Evolutionary conservation across 2,888 invertebrate species (phyloP).

Genomic region (Apomyelois bistriatella): DNA sequence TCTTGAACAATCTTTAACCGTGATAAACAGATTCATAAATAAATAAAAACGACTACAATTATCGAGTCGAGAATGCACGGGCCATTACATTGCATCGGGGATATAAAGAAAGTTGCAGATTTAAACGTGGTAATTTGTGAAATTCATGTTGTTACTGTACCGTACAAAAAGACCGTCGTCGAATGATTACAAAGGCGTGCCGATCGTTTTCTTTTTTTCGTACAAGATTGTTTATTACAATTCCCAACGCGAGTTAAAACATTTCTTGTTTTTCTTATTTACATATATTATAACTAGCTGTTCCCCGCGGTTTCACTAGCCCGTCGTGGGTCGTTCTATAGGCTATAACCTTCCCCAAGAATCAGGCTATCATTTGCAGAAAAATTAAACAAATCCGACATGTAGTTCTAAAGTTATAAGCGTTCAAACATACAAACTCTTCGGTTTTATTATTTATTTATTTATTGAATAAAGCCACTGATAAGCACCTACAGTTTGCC

Average conservation of each 20-base stretch:
- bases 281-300: too few relatives aligned
- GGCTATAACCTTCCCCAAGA: too few relatives aligned
- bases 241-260: neutral
- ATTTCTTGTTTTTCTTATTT: neutral
- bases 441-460: too few relatives aligned
- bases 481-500: too few relatives aligned
- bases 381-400: too few relatives aligned
- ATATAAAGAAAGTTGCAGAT: constrained; percentile 8
- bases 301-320: too few relatives aligned
- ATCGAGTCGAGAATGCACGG: neutral
- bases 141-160: constrained; percentile 4
- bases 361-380: too few relatives aligned
- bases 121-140: constrained; percentile 6
- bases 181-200: neutral
- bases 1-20: neutral
- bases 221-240: neutral
- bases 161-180: neutral
- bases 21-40: neutral
- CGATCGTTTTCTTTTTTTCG: neutral
- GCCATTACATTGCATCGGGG: neutral
- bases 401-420: too few relatives aligned
- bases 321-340: too few relatives aligned
- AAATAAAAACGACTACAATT: constrained; percentile 5
- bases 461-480: too few relatives aligned
- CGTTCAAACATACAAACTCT: too few relatives aligned